Base-by-base conservation (phyloP, 1,140 invertebrate species). In the Halictus rubicundus region DNA sequence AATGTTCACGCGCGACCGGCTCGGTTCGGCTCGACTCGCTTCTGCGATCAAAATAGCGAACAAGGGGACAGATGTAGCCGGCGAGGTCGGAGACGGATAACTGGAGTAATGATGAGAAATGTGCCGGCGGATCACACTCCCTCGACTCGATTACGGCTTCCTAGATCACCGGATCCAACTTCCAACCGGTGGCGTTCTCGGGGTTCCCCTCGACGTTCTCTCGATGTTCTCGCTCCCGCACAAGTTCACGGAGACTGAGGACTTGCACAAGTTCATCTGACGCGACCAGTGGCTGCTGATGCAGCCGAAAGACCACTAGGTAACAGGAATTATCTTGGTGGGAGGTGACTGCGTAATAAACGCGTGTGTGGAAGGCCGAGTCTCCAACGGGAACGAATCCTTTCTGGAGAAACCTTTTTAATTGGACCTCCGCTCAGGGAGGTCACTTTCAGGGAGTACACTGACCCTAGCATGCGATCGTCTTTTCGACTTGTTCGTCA, bases 301-400 rank as follows among this genome's bases (percentile, higher is more conserved):
- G 57, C 59, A 71, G 78, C 83, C 78, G 80, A 88, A 84, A 87
- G 86, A 87, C 82, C 81, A 81, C 46, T 87, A 80, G 77, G 78
- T 80, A 87, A 75, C 61, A 78, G 60, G 54, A 82, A 85, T 85
- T 71, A 78, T 78, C 32, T 77, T 79, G 73, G 80, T 79, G 81
- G 80, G 83, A 66, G 74, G n/a, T 14, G 23, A 39, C 27, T 75
- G 32, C 61, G 61, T 69, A 84, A 78, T 78, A 64, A 46, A 72
- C 32, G 49, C 49, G 37, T 60, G 54, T n/a, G 27, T 69, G 60
- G 32, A 32, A 25, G 9, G 23, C 74, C 27, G 3, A 65, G 54
- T n/a, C 32, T 3, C 54, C 54, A 8, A 0, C 21, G 8, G 54
- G 19, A n/a, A 9, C 21, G 9, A 57, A 37, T 21, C n/a, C 60